Evolutionary conservation across 2,888 invertebrate species (phyloP).

Genomic region (Teleogryllus oceanicus): DNA sequence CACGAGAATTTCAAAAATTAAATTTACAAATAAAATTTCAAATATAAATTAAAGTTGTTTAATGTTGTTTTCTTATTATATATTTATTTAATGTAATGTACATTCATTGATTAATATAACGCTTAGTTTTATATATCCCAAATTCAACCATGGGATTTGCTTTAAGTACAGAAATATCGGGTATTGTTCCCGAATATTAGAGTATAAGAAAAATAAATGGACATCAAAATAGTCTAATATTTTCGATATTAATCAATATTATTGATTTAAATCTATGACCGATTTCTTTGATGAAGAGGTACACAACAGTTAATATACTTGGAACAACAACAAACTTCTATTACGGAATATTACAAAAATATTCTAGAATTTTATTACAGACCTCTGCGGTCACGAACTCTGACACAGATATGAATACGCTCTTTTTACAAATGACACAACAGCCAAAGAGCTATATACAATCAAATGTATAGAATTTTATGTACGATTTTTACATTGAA

Average conservation of each 20-base stretch:
- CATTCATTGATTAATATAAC: slow-evolving; percentile 9
- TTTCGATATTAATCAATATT: background rate
- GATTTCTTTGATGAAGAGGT: background rate
- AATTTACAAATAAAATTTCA: slow-evolving; percentile 22
- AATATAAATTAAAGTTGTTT: background rate
- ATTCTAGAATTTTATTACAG: background rate
- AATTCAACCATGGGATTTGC: background rate
- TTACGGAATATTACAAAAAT: slow-evolving; percentile 11
- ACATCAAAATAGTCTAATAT: slow-evolving; percentile 18
- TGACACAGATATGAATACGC: background rate
- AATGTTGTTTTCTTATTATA: slow-evolving; percentile 21
- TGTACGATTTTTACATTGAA: background rate
- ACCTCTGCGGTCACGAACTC: background rate
- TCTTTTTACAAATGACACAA: background rate
- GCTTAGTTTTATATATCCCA: background rate
- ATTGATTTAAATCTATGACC: background rate
- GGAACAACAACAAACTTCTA: background rate
- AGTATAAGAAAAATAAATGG: slow-evolving; percentile 10
- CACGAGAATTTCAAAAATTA: slow-evolving; percentile 35
- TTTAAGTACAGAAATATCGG: background rate
- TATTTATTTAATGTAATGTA: slow-evolving; percentile 2
- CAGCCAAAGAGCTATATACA: slow-evolving; percentile 4
- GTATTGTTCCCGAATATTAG: background rate
- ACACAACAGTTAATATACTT: background rate
- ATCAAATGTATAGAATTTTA: background rate